These are phyloP conservation scores for Musca domestica DNA, from an alignment of 1,140 invertebrate species.

Conservation along the genomic window DNA sequence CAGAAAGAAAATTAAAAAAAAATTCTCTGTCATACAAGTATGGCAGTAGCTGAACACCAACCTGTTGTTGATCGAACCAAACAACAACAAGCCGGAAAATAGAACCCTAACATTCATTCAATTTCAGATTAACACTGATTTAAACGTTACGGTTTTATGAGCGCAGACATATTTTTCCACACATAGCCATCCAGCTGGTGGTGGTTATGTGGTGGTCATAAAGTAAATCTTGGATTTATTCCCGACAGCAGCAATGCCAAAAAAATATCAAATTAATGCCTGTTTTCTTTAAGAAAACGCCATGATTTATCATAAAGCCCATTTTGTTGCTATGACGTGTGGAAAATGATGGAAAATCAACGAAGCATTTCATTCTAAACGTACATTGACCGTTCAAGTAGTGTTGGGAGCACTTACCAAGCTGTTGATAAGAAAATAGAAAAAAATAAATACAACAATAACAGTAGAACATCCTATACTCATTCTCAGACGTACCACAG, in stretches of 20 bases:
- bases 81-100: too few relatives aligned
- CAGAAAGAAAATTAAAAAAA: too few relatives aligned
- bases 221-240: too few relatives aligned
- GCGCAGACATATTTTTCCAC: too few relatives aligned
- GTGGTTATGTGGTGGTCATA: too few relatives aligned
- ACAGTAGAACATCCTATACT: slow-evolving; percentile 7
- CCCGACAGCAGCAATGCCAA: too few relatives aligned
- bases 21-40: too few relatives aligned
- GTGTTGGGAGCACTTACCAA: background rate
- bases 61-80: background rate
- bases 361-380: slow-evolving; percentile 19
- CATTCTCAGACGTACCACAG: background rate
- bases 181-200: too few relatives aligned
- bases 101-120: too few relatives aligned
- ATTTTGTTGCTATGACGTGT: background rate
- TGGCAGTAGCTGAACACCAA: background rate
- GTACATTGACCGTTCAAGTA: slow-evolving; percentile 21
- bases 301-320: slow-evolving; percentile 17
- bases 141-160: too few relatives aligned
- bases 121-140: too few relatives aligned
- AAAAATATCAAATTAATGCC: too few relatives aligned
- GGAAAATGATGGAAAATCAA: slow-evolving; percentile 1
- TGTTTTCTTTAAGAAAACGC: background rate
- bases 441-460: background rate
- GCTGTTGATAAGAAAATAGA: slow-evolving; percentile 1